Evolutionary conservation across 2,888 invertebrate genomes (phyloP), one percentile per base, ranked within the genome.

Genomic region (Piscicola geometra): DNA sequence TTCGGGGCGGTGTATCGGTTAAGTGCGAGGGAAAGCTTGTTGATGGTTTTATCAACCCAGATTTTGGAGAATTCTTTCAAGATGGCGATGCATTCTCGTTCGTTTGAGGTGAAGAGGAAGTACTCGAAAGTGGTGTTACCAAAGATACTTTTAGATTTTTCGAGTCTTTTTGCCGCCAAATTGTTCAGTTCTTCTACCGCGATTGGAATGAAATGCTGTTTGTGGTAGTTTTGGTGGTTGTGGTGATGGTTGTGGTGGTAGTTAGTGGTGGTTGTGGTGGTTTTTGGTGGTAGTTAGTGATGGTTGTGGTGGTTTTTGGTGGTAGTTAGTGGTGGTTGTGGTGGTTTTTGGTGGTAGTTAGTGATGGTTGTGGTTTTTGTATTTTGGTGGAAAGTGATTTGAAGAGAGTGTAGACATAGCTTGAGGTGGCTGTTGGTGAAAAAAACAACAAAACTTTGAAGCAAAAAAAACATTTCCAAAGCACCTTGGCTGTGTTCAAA

Each of bases 401-500:
- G n/a, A 64, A 64, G n/a, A 64, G 30, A 64, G 9, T 25, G n/a
- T 64, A 64, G 30, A 64, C 9, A 64, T 25, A 64, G 9, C 12
- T 64, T 64, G 15, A 28, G n/a, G n/a, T n/a, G n/a, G n/a, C n/a
- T n/a, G n/a, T 64, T 12, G n/a, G n/a, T 25, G 25, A 64, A n/a
- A 64, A 18, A 64, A 64, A 64, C 30, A 28, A 12, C 30, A 41
- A 47, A 47, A 21, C 12, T n/a, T n/a, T n/a, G n/a, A n/a, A n/a
- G n/a, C n/a, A n/a, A n/a, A n/a, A n/a, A n/a, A n/a, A n/a, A n/a
- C n/a, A n/a, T n/a, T n/a, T n/a, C n/a, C 12, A 47, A 21, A 47
- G 21, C n/a, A 71, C 71, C 33, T 32, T 32, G 2, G 71, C 30
- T 25, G 36, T 71, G 25, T 71, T 71, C 18, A 71, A 28, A 15